Percentiles rank a stretch among this genome's conserved stretches.
phyloP scores from a whole-genome alignment of 1,140 invertebrate genomes.

The Panagrolaimus sp. region DNA sequence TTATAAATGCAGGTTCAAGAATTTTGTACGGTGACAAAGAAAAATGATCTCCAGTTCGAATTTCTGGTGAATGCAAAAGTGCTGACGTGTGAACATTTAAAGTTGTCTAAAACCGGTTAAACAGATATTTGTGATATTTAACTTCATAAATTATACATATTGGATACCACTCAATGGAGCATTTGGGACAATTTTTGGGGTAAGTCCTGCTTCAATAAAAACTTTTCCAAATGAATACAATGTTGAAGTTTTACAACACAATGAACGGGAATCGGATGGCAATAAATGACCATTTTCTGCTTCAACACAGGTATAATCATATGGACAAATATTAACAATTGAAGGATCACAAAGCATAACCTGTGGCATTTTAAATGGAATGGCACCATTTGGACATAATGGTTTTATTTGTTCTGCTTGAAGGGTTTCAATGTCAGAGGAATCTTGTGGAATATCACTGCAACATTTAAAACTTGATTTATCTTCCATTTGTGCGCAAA shows the following conservation, averaged over 20 bases:
- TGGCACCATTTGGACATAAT: conserved; percentile 37
- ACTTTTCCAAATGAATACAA: conserved; percentile 40
- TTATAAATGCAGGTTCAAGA: conserved; percentile 13
- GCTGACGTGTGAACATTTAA: conserved; percentile 43
- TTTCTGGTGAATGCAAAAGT: conserved; percentile 37
- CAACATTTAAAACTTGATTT: conserved; percentile 32
- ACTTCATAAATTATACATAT: conserved; percentile 25
- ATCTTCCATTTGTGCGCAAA: conserved; percentile 29
- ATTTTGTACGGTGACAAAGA: not conserved
- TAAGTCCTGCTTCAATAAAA: conserved; percentile 27
- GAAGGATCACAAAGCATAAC: conserved; percentile 38
- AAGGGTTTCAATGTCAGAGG: conserved; percentile 25
- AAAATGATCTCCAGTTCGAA: conserved; percentile 29
- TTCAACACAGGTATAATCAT: conserved; percentile 43
- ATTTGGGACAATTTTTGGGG: conserved; percentile 37
- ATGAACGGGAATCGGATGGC: conserved; percentile 31
- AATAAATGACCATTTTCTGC: conserved; percentile 39
- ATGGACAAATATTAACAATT: conserved; percentile 42
- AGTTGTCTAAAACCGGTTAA: conserved; percentile 28
- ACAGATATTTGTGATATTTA: not conserved
- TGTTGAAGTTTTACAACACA: conserved; percentile 41
- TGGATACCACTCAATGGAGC: conserved; percentile 37
- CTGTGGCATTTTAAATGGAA: conserved; percentile 37
- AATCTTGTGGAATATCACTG: conserved; percentile 35
- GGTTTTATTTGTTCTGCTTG: conserved; percentile 36